Percentiles rank a stretch among this genome's conserved stretches.
Conservation (phyloP, 2,888 invertebrate species). For the Pachycephus smyrnensis region DNA sequence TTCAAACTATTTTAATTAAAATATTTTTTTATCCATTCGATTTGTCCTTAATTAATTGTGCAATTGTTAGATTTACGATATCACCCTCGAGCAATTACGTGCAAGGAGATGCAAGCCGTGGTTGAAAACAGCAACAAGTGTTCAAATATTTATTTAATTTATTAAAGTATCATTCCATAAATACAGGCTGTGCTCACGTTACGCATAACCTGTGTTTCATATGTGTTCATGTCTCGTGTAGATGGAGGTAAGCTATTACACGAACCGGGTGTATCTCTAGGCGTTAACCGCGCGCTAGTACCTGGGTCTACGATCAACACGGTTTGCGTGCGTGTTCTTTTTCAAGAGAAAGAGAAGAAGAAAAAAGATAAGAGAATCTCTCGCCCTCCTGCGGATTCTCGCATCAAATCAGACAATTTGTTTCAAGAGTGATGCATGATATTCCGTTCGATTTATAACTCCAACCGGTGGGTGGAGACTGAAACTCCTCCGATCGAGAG, state of each 20-base stretch:
- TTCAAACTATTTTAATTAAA: not conserved
- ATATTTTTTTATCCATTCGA: not conserved
- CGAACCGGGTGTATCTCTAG: not conserved
- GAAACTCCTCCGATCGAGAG: not conserved
- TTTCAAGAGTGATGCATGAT: slow-evolving; percentile 24
- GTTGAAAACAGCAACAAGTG: not conserved
- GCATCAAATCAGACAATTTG: slow-evolving; percentile 23
- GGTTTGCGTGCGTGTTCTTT: slow-evolving; percentile 1
- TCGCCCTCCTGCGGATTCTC: slow-evolving; percentile 23
- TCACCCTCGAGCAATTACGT: not conserved
- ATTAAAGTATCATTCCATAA: not conserved
- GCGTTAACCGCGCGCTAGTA: not conserved
- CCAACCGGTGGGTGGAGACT: slow-evolving; percentile 8
- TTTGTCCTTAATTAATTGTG: not conserved
- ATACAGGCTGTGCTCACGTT: not conserved
- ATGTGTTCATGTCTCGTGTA: not conserved
- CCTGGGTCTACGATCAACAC: not conserved
- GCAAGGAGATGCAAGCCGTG: not conserved
- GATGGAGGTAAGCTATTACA: not conserved
- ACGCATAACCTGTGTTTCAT: not conserved
- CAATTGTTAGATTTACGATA: not conserved
- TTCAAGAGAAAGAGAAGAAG: not conserved
- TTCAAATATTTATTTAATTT: not conserved
- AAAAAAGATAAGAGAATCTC: slow-evolving; percentile 15
- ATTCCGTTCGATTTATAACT: slow-evolving; percentile 22